Base-by-base conservation (phyloP, 1,140 invertebrate genomes). In the Bombus polaris region DNA sequence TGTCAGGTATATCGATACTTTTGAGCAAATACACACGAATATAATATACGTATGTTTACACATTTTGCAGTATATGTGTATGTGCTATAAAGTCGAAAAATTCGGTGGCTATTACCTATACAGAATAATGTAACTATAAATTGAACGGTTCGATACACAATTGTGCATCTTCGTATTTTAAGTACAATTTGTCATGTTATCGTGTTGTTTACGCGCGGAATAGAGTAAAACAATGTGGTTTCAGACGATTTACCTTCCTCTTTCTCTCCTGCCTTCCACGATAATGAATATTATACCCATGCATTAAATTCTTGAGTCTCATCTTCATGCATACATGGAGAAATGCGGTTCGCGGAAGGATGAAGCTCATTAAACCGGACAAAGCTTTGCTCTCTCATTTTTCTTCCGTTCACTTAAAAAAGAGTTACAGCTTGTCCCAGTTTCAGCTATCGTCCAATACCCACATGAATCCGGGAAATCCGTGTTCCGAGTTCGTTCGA, bases 1-100 rank as follows among this genome's bases (percentile, higher is more conserved):
- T 59, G 39, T n/a, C 77, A 39, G 42, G 28, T 81, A 87, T 87
- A 89, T 82, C 85, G 81, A 80, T 90, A 65, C 89, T 82, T 65
- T 79, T 66, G n/a, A 70, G 44, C 66, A 85, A 88, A 81, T 80
- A 66, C 68, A 12, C 18, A 8, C 13, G 15, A 1, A 15, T 9
- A 15, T 13, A 59, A 1, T 10, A 39, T 70, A 39, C 10, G 35
- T 8, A 28, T 0, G 22, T 28, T 25, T n/a, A 62, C 25, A 59
- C 13, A 42, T 22, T 9, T 28, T 62, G 28, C 1, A 62, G 28
- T n/a, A n/a, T 13, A 22, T 22, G 6, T 53, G 22, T 53, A 62
- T n/a, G 28, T n/a, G 4, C 28, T 22, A n/a, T n/a, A 62, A 4
- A 9, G 28, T 13, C 3, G 28, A 62, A 13, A 12, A 62, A n/a